phyloP scores from a whole-genome alignment of 2,113 vertebrate genomes.

The Pristiophorus japonicus region DNA sequence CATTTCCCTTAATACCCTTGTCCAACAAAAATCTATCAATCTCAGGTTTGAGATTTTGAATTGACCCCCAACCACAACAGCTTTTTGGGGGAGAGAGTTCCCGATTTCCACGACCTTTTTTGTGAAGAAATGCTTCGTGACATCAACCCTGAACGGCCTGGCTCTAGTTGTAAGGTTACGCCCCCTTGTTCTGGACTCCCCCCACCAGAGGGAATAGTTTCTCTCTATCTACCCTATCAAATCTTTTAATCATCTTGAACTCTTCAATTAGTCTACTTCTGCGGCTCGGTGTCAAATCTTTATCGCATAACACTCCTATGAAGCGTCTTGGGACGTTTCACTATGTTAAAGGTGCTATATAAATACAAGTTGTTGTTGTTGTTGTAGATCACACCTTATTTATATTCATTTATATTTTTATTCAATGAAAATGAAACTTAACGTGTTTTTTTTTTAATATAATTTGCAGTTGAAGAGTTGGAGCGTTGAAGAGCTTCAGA shows the following conservation, averaged over 20 bases:
- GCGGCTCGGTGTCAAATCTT: too few relatives aligned
- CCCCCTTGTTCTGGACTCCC: background rate
- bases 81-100: background rate
- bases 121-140: background rate
- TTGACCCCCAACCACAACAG: background rate
- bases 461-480: slow-evolving; percentile 69
- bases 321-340: too few relatives aligned
- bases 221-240: background rate
- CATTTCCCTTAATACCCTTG: background rate
- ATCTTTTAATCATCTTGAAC: background rate
- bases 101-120: background rate
- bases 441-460: background rate
- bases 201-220: background rate
- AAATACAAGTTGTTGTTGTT: too few relatives aligned
- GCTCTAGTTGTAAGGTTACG: background rate
- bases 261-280: too few relatives aligned
- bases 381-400: background rate
- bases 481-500: slow-evolving; percentile 79
- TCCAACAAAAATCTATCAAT: too few relatives aligned
- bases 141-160: background rate
- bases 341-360: too few relatives aligned
- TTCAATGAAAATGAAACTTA: background rate
- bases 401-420: background rate
- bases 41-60: background rate
- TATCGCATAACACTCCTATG: too few relatives aligned